phyloP scores from a whole-genome alignment of 2,888 invertebrate genomes.

The Drosophila maculinotata region DNA sequence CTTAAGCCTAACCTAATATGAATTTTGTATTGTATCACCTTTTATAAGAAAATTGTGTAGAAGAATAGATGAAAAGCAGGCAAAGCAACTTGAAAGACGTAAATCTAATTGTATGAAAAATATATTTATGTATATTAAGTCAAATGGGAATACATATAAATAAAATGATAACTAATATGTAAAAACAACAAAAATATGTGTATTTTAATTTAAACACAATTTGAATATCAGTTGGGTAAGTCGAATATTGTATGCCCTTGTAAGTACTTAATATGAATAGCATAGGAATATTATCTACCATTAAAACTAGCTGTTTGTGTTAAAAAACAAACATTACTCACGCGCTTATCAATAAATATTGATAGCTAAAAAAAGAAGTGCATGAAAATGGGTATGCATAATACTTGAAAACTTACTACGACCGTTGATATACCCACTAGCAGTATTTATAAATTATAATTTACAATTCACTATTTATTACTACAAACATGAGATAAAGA shows the following conservation, averaged over 20 bases:
- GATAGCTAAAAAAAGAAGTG: not conserved
- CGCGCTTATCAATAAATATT: conserved; percentile 2
- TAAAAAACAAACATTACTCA: conserved; percentile 20
- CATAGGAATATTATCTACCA: not conserved
- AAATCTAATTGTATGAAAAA: too few species aligned
- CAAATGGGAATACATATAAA: conserved; percentile 77
- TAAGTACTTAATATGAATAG: not conserved
- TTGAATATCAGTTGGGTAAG: conserved; percentile 8
- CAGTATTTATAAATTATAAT: too few species aligned
- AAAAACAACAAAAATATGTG: conserved; percentile 34
- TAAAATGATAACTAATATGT: conserved; percentile 76
- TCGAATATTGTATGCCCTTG: not conserved
- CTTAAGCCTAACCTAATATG: conserved; percentile 36
- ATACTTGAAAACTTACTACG: not conserved
- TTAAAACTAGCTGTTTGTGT: not conserved
- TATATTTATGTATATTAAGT: conserved; percentile 73
- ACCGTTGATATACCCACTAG: not conserved
- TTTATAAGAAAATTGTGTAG: conserved; percentile 66
- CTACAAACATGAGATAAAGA: too few species aligned
- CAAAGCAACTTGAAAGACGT: conserved; percentile 76
- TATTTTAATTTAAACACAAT: not conserved
- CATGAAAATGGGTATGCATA: not conserved
- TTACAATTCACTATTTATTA: too few species aligned
- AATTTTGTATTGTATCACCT: conserved; percentile 60
- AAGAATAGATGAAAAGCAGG: conserved; percentile 67